Evolutionary conservation across 1,140 invertebrate species (phyloP), one percentile per base, ranked within the genome.

Genomic region (Anastrepha ludens): DNA sequence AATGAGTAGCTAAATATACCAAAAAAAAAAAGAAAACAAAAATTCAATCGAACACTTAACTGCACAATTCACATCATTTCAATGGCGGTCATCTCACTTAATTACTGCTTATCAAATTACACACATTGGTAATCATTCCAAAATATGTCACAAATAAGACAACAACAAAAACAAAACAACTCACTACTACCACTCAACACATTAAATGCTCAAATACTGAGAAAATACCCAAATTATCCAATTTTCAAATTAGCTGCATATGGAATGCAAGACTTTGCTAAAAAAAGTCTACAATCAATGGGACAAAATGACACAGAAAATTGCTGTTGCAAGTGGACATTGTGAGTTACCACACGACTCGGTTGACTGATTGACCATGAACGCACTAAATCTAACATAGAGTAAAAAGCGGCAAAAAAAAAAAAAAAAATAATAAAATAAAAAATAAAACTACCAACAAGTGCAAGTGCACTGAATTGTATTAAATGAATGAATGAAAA

Each of bases 231-330:
- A 50, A 81, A 81, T 55, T 81, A 17, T 81, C 5, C 74, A 81
- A 55, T 81, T 81, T 81, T 55, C 74, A 55, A 81, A 81, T 81
- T 81, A 81, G 41, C 74, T 41, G 6, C 74, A 11, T n/a, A 50
- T n/a, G 17, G 29, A 67, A 67, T 39, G 64, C n/a, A 20, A 55
- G 29, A 29, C 20, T 70, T 9, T 1, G 20, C 13, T 9, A 44
- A 67, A 67, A 67, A 67, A 67, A 67, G n/a, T 44, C 3, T 13
- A 17, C 44, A 55, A 81, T 55, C 15, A 74, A 74, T 3, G 47
- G 13, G 41, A 15, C 29, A 47, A 74, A 47, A 74, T 9, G 41
- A 47, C 41, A 74, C 41, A 41, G 44, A 4, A 47, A 74, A 74
- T 74, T 74, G 70, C 44, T 9, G 13, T n/a, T n/a, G 44, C 70